A percentile compares a stretch with the other conserved stretches of the same genome.
These are phyloP conservation scores for Idaea straminata DNA, from an alignment of 2,888 invertebrate species.

Conservation along the genomic window DNA sequence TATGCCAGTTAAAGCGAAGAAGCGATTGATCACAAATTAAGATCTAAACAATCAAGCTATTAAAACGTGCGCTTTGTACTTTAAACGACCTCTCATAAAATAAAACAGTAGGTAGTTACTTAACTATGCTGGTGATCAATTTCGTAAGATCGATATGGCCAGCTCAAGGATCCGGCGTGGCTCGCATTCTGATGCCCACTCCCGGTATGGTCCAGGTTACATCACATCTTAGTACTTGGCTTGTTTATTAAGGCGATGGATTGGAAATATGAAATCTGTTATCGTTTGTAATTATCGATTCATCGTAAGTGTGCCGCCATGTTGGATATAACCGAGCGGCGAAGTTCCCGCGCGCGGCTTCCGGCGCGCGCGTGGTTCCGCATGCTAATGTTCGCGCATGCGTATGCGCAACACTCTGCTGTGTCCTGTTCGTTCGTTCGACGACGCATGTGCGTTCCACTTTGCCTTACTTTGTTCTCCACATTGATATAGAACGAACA, in stretches of 20 bases:
- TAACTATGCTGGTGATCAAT: slow-evolving; percentile 51
- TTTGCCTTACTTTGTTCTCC: slow-evolving; percentile 26
- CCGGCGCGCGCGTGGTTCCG: slow-evolving; percentile 71
- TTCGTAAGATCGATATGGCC: slow-evolving; percentile 52
- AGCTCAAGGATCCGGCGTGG: slow-evolving; percentile 57
- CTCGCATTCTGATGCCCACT: slow-evolving; percentile 54
- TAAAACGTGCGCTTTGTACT: slow-evolving; percentile 53
- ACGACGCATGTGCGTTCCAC: slow-evolving; percentile 53
- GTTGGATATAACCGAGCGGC: slow-evolving; percentile 69
- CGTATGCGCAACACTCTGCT: slow-evolving; percentile 27
- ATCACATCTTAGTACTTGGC: slow-evolving; percentile 52
- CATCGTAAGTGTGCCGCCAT: slow-evolving; percentile 71
- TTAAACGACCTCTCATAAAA: slow-evolving; percentile 59
- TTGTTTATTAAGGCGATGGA: slow-evolving; percentile 57
- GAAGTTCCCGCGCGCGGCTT: slow-evolving; percentile 72
- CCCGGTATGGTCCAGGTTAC: slow-evolving; percentile 64
- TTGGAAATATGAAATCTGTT: slow-evolving; percentile 75
- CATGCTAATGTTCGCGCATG: slow-evolving; percentile 73
- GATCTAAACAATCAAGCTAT: slow-evolving; percentile 57
- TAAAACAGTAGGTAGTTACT: slow-evolving; percentile 43
- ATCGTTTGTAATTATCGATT: slow-evolving; percentile 76
- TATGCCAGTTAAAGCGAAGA: slow-evolving; percentile 31
- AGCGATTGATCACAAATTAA: neutral
- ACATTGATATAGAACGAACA: neutral
- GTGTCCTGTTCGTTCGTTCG: slow-evolving; percentile 44